Evolutionary conservation across 2,888 invertebrate species (phyloP).

Genomic region (Epinotia demarniana): DNA sequence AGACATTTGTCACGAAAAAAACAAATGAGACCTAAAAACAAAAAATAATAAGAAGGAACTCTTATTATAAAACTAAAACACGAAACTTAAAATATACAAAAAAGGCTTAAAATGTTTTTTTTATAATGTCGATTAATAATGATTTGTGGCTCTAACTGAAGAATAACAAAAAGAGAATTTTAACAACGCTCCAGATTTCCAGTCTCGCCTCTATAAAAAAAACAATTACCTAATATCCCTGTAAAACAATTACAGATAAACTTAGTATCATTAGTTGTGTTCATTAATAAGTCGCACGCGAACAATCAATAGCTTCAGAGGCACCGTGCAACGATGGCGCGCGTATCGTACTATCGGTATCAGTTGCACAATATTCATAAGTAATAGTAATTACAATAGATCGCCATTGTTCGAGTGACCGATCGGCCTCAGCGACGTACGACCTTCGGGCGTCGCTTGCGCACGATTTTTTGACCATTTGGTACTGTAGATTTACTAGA

Average conservation of each 20-base stretch:
- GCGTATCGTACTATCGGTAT: slow-evolving; percentile 52
- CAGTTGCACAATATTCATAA: slow-evolving; percentile 74
- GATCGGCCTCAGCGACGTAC: slow-evolving; percentile 72
- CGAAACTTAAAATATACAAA: too few relatives aligned
- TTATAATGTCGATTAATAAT: too few relatives aligned
- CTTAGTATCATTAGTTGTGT: slow-evolving; percentile 28
- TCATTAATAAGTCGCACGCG: slow-evolving; percentile 38
- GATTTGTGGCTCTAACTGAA: too few relatives aligned
- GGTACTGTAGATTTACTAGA: slow-evolving; percentile 55
- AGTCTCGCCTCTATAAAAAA: background rate
- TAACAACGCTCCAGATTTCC: background rate
- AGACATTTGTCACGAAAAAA: too few relatives aligned
- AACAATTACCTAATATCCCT: slow-evolving; percentile 19
- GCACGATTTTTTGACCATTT: slow-evolving; percentile 80
- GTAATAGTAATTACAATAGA: slow-evolving; percentile 83
- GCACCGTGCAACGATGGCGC: slow-evolving; percentile 15
- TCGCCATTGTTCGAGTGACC: slow-evolving; percentile 81
- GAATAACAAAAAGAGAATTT: too few relatives aligned
- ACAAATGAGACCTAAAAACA: too few relatives aligned
- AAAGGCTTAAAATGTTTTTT: too few relatives aligned
- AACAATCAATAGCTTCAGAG: slow-evolving; percentile 24
- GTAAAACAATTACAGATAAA: slow-evolving; percentile 21
- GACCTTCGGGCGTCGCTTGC: slow-evolving; percentile 74
- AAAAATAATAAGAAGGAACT: too few relatives aligned
- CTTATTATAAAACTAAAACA: too few relatives aligned